Conservation (phyloP, 2,113 vertebrate genomes). For the Tangachromis dhanisi region DNA sequence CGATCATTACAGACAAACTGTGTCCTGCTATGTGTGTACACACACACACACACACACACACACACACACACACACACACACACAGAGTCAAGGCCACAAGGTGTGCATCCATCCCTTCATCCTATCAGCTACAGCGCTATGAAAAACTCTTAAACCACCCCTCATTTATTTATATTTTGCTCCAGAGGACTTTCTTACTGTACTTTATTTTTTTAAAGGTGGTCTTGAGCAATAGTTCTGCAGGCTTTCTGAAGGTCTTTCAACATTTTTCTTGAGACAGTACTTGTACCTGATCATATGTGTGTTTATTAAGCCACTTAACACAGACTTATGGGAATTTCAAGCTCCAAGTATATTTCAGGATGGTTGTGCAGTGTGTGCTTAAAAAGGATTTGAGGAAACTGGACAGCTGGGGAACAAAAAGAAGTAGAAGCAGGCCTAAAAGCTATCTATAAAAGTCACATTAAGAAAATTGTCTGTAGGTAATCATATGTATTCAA, state of each 20-base stretch:
- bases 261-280: neutral
- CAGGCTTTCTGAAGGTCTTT: neutral
- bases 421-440: neutral
- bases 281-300: neutral
- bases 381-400: neutral
- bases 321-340: neutral
- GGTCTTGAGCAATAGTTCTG: neutral
- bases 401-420: neutral
- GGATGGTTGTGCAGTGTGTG: neutral
- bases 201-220: neutral
- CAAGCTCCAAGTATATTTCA: neutral
- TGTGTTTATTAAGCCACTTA: neutral
- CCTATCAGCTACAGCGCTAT: neutral
- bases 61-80: neutral
- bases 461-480: neutral
- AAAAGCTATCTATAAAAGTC: neutral
- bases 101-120: neutral
- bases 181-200: neutral
- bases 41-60: neutral
- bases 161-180: neutral
- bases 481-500: slow-evolving; percentile 4
- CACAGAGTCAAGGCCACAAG: neutral
- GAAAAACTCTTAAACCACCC: neutral
- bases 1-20: slow-evolving; percentile 25
- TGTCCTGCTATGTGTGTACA: neutral